A percentile compares a stretch with the other conserved stretches of the same genome.
Conservation (phyloP, 1,140 invertebrate species). For the Phthorimaea operculella region DNA sequence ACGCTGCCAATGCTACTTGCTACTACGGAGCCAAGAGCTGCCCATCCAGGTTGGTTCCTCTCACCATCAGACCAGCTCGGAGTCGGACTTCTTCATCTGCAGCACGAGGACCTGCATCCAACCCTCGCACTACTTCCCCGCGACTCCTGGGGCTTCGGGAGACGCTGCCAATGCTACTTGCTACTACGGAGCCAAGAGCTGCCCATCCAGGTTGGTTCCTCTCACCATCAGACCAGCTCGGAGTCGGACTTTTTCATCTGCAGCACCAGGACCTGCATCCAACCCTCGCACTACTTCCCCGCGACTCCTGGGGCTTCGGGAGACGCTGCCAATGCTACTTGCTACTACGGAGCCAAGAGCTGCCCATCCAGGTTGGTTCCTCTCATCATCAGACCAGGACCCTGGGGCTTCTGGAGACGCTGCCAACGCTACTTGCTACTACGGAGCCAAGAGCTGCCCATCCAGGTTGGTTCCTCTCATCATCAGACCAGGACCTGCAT, state of each 20-base stretch:
- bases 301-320: neutral
- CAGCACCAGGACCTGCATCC: slow-evolving; percentile 50
- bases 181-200: slow-evolving; percentile 44
- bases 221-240: neutral
- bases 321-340: slow-evolving; percentile 27
- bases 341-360: slow-evolving; percentile 43
- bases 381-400: neutral
- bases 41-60: slow-evolving; percentile 36
- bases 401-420: too few relatives aligned
- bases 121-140: slow-evolving; percentile 36
- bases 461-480: too few relatives aligned
- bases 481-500: too few relatives aligned
- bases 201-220: slow-evolving; percentile 39
- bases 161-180: slow-evolving; percentile 31
- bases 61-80: neutral
- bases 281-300: slow-evolving; percentile 39
- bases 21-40: slow-evolving; percentile 47
- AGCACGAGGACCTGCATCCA: slow-evolving; percentile 55
- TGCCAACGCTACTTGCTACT: too few relatives aligned
- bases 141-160: neutral
- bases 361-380: slow-evolving; percentile 44
- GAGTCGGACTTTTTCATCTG: slow-evolving; percentile 53
- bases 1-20: slow-evolving; percentile 30
- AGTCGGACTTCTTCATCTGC: slow-evolving; percentile 49
- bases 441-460: too few relatives aligned